A percentile compares a stretch with the other conserved stretches of the same genome.
These are phyloP conservation scores for Coregonus suidteri DNA, from an alignment of 2,797 vertebrate species.

Conservation along the genomic window DNA sequence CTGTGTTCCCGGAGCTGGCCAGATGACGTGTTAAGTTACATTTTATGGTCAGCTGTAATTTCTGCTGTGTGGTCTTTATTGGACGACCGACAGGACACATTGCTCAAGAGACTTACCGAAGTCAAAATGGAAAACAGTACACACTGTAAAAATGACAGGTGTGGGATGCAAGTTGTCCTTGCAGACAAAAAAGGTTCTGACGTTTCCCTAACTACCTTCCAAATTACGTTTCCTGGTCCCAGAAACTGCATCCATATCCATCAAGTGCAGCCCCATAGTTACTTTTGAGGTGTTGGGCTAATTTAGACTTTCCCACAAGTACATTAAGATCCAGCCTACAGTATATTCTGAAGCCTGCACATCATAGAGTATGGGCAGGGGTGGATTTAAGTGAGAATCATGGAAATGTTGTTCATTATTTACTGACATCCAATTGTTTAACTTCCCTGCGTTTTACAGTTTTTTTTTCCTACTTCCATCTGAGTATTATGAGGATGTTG, in stretches of 20 bases:
- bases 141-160: slow-evolving; percentile 1
- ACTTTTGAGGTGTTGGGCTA: background rate
- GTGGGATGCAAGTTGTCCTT: background rate
- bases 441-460: too few relatives aligned
- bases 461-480: too few relatives aligned
- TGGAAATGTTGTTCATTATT: too few relatives aligned
- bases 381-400: too few relatives aligned
- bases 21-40: background rate
- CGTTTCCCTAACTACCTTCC: too few relatives aligned
- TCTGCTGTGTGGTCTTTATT: background rate
- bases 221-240: background rate
- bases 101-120: background rate
- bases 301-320: background rate
- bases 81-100: slow-evolving; percentile 7
- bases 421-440: too few relatives aligned
- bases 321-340: too few relatives aligned
- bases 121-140: background rate
- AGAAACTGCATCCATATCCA: background rate
- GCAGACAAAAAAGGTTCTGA: background rate
- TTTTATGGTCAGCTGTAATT: slow-evolving; percentile 5
- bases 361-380: too few relatives aligned
- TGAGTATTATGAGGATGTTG: too few relatives aligned
- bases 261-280: background rate
- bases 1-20: background rate
- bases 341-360: too few relatives aligned